Evolutionary conservation across 2,888 invertebrate genomes (phyloP), one percentile per base, ranked within the genome.

Genomic region (Parthenolecanium corni): DNA sequence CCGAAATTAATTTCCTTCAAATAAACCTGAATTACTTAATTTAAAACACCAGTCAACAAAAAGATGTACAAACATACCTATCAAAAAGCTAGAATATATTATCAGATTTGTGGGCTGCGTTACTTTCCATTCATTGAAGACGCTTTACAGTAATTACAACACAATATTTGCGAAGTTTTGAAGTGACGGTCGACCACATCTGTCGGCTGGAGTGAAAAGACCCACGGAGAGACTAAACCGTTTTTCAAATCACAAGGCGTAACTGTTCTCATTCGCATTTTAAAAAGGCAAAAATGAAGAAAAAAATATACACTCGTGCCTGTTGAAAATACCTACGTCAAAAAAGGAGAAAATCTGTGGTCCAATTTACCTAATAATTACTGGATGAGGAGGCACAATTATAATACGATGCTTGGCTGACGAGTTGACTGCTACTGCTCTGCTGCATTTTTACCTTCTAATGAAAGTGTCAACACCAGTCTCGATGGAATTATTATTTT

Each of bases 311-410:
- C 31, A 31, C 9, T 31, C 31, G n/a, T n/a, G 9, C 31, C 31
- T 9, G 31, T 31, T 9, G n/a, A n/a, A 31, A 31, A 31, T 9
- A 31, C 31, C 5, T 31, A 31, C 31, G 31, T 31, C 31, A 31
- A 31, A 31, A 23, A 38, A 58, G 47, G 58, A 44, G 58, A 49
- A 58, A 58, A 58, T 58, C 49, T 49, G 49, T 58, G 58, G 58
- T 58, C 58, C 58, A 58, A 58, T 58, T 58, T 58, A 46, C 58
- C 58, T 58, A 58, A 58, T 58, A 58, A 58, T 58, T 58, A 47
- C 46, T 18, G 21, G 36, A 58, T 16, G 58, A 58, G 21, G 24
- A 47, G 46, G 44, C 23, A 58, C 49, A 58, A 58, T 58, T 58
- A 58, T 49, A 49, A 49, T 49, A 58, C 58, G 58, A 58, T 58